Base-by-base conservation (phyloP, 2,888 invertebrate genomes). In the Andrena haemorrhoa region DNA sequence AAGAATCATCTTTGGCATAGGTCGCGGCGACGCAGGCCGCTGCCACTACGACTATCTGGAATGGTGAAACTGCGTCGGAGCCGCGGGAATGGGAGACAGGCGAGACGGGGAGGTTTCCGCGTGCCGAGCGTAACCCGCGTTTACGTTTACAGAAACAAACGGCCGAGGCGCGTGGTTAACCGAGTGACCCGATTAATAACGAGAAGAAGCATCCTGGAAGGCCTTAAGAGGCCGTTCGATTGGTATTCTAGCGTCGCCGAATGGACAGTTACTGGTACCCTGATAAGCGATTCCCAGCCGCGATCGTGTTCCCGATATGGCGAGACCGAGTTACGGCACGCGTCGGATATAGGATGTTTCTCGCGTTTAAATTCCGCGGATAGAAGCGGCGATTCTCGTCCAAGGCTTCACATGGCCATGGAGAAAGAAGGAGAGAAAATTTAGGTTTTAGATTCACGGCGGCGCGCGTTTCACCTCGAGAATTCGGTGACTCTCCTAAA, bases 181-280 rank as follows among this genome's bases (percentile, higher is more conserved):
- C 91, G 90, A 91, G 88, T 92, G 91, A 92, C 92, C 92, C 86
- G 89, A 88, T 92, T 92, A 88, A 91, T 91, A 88, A 91, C 86
- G 88, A 90, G 90, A 89, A 85, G 86, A 91, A 85, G 87, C 85
- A 90, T 91, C 88, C 90, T 89, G 91, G 58, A 84, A 85, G 79
- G 61, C 86, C 85, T 86, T 87, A 88, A 88, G 86, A 86, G 91
- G 89, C 84, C 84, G 80, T 89, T 89, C 88, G 83, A 90, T 92
- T 92, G 90, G 90, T 92, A 92, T 92, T 91, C 92, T 79, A 90
- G 86, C 76, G 75, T 87, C 86, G 89, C 80, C 84, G 79, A 83
- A 89, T 84, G 79, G 87, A 90, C 89, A 88, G 89, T 88, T 87
- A 89, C 89, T 85, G 85, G 76, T 87, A 86, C 84, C 86, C 86